A percentile compares a stretch with the other conserved stretches of the same genome.
Conservation (phyloP, 2,797 vertebrate species). For the Moxostoma hubbsi region DNA sequence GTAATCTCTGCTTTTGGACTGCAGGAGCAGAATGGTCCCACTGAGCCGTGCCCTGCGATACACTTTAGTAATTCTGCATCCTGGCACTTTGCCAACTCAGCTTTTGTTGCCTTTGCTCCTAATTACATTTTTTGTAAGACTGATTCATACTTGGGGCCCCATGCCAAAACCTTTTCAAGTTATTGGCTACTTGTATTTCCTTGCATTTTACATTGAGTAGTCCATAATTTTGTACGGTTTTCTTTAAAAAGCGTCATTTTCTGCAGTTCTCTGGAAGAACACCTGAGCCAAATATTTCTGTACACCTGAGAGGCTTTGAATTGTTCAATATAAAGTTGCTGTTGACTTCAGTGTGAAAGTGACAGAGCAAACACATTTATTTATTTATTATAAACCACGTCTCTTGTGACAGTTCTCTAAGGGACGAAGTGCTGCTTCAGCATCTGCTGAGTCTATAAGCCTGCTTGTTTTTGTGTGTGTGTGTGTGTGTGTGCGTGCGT, state of each 20-base stretch:
- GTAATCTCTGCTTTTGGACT: slow-evolving; percentile 23
- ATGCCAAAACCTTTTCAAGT: slow-evolving; percentile 23
- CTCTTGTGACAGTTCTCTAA: too few relatives aligned
- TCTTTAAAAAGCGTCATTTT: neutral
- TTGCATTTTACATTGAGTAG: slow-evolving; percentile 1
- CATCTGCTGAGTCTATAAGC: too few relatives aligned
- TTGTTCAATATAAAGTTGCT: too few relatives aligned
- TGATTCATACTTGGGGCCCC: slow-evolving; percentile 27
- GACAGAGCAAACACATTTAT: neutral
- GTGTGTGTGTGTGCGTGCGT: too few relatives aligned
- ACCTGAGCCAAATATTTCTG: neutral
- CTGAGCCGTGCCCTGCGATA: slow-evolving; percentile 18
- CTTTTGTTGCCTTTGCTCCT: slow-evolving; percentile 32
- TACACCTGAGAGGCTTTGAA: too few relatives aligned
- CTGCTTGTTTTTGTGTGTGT: too few relatives aligned
- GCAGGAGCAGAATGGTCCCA: neutral
- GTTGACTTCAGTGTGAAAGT: neutral
- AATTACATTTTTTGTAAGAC: slow-evolving; percentile 29
- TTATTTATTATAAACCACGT: neutral
- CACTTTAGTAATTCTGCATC: slow-evolving; percentile 33
- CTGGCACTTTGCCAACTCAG: slow-evolving; percentile 34
- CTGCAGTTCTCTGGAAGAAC: neutral
- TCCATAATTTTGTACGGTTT: neutral
- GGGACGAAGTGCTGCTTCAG: too few relatives aligned
- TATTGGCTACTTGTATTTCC: neutral